phyloP scores from a whole-genome alignment of 92 coral and sea anemone species.

The Zoanthus sociatus region DNA sequence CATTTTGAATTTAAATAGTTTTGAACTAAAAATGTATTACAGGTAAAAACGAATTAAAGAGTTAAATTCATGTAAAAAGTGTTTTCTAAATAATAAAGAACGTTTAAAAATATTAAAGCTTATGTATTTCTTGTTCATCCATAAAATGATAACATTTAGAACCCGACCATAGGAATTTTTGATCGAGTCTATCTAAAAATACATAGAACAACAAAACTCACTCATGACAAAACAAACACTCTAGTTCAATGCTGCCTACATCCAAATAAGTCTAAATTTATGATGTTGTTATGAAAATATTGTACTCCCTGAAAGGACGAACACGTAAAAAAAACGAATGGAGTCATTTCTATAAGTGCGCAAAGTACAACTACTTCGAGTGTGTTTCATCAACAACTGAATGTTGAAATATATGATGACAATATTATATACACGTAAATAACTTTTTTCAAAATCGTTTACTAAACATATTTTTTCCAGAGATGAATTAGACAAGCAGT shows the following conservation, averaged over 20 bases:
- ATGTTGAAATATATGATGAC: not conserved
- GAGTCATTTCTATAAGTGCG: not conserved
- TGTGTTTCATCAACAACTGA: not conserved
- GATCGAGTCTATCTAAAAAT: too few relatives aligned
- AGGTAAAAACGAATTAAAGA: too few relatives aligned
- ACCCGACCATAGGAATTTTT: too few relatives aligned
- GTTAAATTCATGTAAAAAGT: too few relatives aligned
- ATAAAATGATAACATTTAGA: too few relatives aligned
- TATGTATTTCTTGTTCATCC: too few relatives aligned
- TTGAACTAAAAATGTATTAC: too few relatives aligned
- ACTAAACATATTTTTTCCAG: too few relatives aligned
- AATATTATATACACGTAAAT: not conserved
- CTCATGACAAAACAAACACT: not conserved
- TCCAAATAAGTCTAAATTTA: not conserved
- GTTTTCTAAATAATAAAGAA: too few relatives aligned
- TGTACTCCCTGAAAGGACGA: not conserved
- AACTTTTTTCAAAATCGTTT: too few relatives aligned
- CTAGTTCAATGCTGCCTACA: not conserved
- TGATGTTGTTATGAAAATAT: not conserved
- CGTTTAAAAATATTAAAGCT: too few relatives aligned
- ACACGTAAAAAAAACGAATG: not conserved
- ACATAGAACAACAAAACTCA: not conserved
- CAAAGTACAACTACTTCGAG: not conserved
- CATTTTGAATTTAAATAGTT: too few relatives aligned
- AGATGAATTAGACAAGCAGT: not conserved